Percentiles rank a stretch among this genome's conserved stretches.
Evolutionary conservation across 2,888 invertebrate species (phyloP).

Genomic region (Megalurothrips usitatus): DNA sequence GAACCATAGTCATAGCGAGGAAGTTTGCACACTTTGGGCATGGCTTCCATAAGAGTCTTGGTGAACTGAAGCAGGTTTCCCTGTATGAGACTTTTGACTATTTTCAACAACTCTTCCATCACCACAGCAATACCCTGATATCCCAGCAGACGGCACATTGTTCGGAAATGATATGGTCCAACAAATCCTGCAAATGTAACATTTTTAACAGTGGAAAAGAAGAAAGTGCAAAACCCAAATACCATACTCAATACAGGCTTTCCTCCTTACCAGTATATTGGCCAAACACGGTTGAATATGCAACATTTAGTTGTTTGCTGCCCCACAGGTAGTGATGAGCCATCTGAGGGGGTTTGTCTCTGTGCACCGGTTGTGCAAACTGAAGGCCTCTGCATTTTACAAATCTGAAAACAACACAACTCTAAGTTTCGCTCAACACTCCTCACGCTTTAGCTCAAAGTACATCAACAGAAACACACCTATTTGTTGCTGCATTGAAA

Average conservation of each 20-base stretch:
- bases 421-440: too few relatives aligned
- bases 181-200: conserved; percentile 66
- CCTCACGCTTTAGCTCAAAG: background rate
- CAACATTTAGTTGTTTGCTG: conserved; percentile 87
- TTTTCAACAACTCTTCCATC: conserved; percentile 91
- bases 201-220: background rate
- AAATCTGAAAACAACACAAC: conserved; percentile 56
- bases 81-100: conserved; percentile 86
- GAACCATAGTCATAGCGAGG: conserved; percentile 97
- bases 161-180: conserved; percentile 90
- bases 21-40: conserved; percentile 92
- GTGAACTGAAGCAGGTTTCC: conserved; percentile 88
- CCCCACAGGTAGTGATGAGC: conserved; percentile 94
- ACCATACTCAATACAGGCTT: background rate
- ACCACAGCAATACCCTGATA: conserved; percentile 99
- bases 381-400: conserved; percentile 76
- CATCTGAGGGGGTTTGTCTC: conserved; percentile 90
- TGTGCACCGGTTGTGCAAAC: conserved; percentile 77
- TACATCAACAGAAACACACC: conserved; percentile 52
- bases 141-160: conserved; percentile 89
- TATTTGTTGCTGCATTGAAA: conserved; percentile 95
- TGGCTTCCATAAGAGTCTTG: conserved; percentile 83
- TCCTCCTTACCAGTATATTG: conserved; percentile 66
- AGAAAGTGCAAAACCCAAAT: background rate
- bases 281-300: conserved; percentile 87